Evolutionary conservation across 2,797 vertebrate species (phyloP).

Genomic region (Danio aesculapii): DNA sequence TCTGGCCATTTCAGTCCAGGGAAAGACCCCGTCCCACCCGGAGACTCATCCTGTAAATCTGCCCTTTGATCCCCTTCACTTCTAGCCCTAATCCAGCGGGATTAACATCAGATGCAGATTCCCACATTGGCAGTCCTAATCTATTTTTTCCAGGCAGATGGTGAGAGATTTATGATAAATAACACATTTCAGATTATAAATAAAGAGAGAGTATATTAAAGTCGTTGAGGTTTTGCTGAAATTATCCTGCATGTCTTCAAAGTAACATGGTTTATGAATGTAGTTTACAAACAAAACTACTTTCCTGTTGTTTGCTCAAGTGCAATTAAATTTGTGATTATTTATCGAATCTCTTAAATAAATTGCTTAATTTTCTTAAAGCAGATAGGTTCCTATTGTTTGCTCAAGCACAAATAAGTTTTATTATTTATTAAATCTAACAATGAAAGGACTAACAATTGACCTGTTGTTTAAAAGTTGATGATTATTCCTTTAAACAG

Average conservation of each 20-base stretch:
- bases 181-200: slow-evolving; percentile 33
- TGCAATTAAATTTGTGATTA: not conserved
- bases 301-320: slow-evolving; percentile 9
- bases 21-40: slow-evolving; percentile 30
- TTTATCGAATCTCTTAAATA: no score
- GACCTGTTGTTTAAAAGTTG: no score
- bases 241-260: not conserved
- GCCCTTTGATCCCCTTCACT: slow-evolving; percentile 49
- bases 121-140: slow-evolving; percentile 68
- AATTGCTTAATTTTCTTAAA: no score
- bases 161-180: slow-evolving; percentile 43
- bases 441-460: no score
- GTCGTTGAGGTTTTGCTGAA: not conserved
- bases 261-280: not conserved
- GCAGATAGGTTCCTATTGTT: no score
- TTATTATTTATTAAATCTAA: no score
- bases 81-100: slow-evolving; percentile 72
- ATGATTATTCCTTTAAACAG: no score
- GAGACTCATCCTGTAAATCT: slow-evolving; percentile 67
- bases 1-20: slow-evolving; percentile 44
- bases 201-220: not conserved
- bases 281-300: not conserved
- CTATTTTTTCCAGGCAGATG: slow-evolving; percentile 65
- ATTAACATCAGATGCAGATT: slow-evolving; percentile 70
- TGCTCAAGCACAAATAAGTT: no score